Base-by-base conservation (phyloP, 2,888 invertebrate genomes). In the Lymantria dispar region DNA sequence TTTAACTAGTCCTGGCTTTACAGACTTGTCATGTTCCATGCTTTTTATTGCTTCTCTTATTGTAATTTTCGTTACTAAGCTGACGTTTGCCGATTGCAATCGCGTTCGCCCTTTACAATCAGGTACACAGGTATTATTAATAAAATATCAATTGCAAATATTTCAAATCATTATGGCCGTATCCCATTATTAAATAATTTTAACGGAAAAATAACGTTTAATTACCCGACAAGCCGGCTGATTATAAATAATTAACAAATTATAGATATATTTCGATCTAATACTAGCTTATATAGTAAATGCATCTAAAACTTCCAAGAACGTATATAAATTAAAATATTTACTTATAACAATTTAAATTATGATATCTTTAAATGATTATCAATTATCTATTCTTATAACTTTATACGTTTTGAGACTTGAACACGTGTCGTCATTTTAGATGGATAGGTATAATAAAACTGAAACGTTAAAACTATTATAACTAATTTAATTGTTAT, bases 41-140 rank as follows among this genome's bases (percentile, higher is more conserved):
- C n/a, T n/a, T n/a, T n/a, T n/a, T n/a, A n/a, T n/a, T n/a, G n/a
- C n/a, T n/a, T n/a, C n/a, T n/a, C n/a, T n/a, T n/a, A n/a, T n/a
- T n/a, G n/a, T n/a, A n/a, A n/a, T n/a, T n/a, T n/a, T n/a, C n/a
- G n/a, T n/a, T n/a, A n/a, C n/a, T n/a, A n/a, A n/a, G n/a, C n/a
- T n/a, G n/a, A n/a, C n/a, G n/a, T n/a, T n/a, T n/a, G n/a, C n/a
- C n/a, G n/a, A n/a, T n/a, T n/a, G n/a, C n/a, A n/a, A n/a, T n/a
- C n/a, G n/a, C n/a, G n/a, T n/a, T n/a, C n/a, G n/a, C n/a, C n/a
- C n/a, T n/a, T 40, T 46, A 68, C 60, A 56, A 61, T 67, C 66
- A 67, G 68, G 66, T 67, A 67, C 66, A 67, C 66, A n/a, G n/a
- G n/a, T n/a, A 49, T 54, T 50, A 45, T 52, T 58, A 40, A 52